Evolutionary conservation across 2,113 vertebrate species (phyloP).

Genomic region (Gallinago jamesoni): DNA sequence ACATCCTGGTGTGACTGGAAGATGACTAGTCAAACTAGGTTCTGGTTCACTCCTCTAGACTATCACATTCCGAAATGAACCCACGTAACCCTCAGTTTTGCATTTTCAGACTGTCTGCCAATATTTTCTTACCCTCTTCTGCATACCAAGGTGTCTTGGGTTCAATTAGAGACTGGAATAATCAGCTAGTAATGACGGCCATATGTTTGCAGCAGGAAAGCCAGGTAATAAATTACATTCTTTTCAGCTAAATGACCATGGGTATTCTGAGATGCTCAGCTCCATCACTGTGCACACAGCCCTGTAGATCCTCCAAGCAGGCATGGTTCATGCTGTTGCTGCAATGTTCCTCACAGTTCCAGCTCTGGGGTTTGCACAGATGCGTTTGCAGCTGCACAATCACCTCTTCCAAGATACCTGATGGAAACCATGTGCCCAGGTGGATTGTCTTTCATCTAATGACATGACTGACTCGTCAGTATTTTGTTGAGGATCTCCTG

Average conservation of each 20-base stretch:
- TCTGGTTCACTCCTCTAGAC: not conserved
- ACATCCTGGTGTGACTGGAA: not conserved
- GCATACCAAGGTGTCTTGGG: not conserved
- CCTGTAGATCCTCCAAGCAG: not conserved
- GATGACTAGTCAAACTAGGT: not conserved
- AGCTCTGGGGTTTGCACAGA: not conserved
- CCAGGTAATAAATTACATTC: not conserved
- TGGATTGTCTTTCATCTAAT: not conserved
- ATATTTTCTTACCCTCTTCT: not conserved
- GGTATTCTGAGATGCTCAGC: not conserved
- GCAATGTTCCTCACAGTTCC: not conserved
- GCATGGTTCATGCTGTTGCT: not conserved
- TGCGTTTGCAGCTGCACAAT: not conserved
- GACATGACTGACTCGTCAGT: fast-evolving
- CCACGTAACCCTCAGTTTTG: not conserved
- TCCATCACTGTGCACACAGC: not conserved
- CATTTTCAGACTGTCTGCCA: not conserved
- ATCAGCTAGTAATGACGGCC: not conserved
- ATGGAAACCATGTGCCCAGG: not conserved
- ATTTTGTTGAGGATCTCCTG: not conserved
- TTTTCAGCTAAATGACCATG: not conserved
- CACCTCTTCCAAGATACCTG: not conserved
- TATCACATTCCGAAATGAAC: not conserved
- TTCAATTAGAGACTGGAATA: not conserved
- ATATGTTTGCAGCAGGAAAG: not conserved